Evolutionary conservation across 1,140 invertebrate genomes (phyloP).

Genomic region (Hestina assimilis): DNA sequence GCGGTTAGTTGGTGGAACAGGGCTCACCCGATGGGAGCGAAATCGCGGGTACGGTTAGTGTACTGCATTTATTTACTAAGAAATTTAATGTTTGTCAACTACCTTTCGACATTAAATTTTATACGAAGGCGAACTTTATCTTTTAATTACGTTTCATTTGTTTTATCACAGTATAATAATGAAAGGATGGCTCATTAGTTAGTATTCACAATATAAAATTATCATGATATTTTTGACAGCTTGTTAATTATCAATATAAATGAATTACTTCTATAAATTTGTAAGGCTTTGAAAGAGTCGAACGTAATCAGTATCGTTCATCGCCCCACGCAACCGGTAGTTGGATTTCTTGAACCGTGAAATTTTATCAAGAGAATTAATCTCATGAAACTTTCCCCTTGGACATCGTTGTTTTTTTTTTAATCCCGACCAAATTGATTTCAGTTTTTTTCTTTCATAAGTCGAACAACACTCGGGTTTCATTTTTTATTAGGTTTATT

Average conservation of each 20-base stretch:
- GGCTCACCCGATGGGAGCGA: too few species aligned
- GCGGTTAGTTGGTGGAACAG: too few species aligned
- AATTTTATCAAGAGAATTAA: slow-evolving; percentile 78
- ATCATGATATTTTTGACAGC: too few species aligned
- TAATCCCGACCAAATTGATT: slow-evolving; percentile 63
- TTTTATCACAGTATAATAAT: too few species aligned
- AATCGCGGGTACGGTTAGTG: too few species aligned
- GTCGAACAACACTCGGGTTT: neutral
- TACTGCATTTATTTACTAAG: too few species aligned
- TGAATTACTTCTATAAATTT: slow-evolving; percentile 29
- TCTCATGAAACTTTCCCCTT: slow-evolving; percentile 71
- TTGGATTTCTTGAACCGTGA: slow-evolving; percentile 77
- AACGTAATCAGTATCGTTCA: slow-evolving; percentile 74
- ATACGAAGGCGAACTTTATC: too few species aligned
- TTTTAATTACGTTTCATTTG: too few species aligned
- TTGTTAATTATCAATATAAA: neutral
- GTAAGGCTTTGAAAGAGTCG: slow-evolving; percentile 37
- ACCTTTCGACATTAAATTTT: too few species aligned
- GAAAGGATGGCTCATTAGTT: too few species aligned
- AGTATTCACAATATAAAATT: neutral
- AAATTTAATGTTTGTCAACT: too few species aligned
- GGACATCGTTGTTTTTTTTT: slow-evolving; percentile 60
- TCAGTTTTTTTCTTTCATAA: slow-evolving; percentile 36
- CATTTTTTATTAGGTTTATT: slow-evolving; percentile 6
- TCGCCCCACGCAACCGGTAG: slow-evolving; percentile 76